phyloP scores from a whole-genome alignment of 2,113 vertebrate species.

The Seriola dumerili region DNA sequence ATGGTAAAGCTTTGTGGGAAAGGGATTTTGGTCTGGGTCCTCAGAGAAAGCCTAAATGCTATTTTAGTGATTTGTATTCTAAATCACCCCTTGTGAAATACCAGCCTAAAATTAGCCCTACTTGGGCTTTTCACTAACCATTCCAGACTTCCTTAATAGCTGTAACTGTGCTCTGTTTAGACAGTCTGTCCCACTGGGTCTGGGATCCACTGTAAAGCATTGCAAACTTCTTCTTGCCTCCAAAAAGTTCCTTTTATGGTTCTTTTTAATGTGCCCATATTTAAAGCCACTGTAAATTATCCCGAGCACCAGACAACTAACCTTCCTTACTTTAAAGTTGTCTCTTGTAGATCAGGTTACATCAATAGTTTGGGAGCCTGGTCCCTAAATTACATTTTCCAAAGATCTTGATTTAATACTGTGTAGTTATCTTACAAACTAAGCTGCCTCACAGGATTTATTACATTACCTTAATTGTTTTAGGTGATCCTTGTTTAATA shows the following conservation, averaged over 20 bases:
- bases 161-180: slow-evolving; percentile 76
- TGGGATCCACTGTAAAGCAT: slow-evolving; percentile 66
- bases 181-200: slow-evolving; percentile 70
- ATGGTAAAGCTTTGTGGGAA: slow-evolving; percentile 80
- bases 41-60: slow-evolving; percentile 78
- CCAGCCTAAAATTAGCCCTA: slow-evolving; percentile 82
- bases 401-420: slow-evolving; percentile 61
- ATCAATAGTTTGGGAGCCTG: slow-evolving; percentile 22
- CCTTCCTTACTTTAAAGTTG: slow-evolving; percentile 35
- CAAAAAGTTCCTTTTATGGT: slow-evolving; percentile 81
- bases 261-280: slow-evolving; percentile 58
- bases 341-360: slow-evolving; percentile 69
- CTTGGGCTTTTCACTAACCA: slow-evolving; percentile 64
- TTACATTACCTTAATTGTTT: slow-evolving; percentile 80
- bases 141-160: slow-evolving; percentile 75
- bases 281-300: slow-evolving; percentile 78
- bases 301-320: slow-evolving; percentile 38
- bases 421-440: slow-evolving; percentile 49
- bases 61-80: slow-evolving; percentile 75
- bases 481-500: slow-evolving; percentile 38
- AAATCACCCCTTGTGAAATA: slow-evolving; percentile 79
- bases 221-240: slow-evolving; percentile 56
- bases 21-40: slow-evolving; percentile 60
- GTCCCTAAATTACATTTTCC: slow-evolving; percentile 25
- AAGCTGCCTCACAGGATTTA: slow-evolving; percentile 68